These are phyloP conservation scores for Crossaster papposus DNA, from an alignment of 53 echinoderm and acorn worm species.

Conservation along the genomic window DNA sequence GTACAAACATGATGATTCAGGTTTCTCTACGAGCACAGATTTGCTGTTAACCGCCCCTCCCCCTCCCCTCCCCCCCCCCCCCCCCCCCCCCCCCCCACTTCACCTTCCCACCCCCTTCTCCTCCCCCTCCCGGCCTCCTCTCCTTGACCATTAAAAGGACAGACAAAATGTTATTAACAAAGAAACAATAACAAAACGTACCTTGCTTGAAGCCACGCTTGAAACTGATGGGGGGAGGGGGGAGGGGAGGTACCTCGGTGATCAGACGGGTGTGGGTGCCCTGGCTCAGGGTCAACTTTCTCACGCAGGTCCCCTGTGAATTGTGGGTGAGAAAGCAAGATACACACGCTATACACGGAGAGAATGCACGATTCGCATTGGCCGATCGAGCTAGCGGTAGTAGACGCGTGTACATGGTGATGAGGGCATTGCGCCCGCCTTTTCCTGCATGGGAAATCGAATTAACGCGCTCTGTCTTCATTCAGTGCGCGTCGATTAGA, in stretches of 20 bases:
- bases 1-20: too few relatives aligned
- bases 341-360: neutral
- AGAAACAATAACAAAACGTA: too few relatives aligned
- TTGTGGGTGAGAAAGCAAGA: slow-evolving; percentile 25
- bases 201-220: neutral
- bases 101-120: too few relatives aligned
- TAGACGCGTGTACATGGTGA: too few relatives aligned
- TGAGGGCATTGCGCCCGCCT: slow-evolving; percentile 28
- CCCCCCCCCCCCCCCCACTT: too few relatives aligned
- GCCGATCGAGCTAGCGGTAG: too few relatives aligned
- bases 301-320: slow-evolving; percentile 29
- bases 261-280: slow-evolving; percentile 44
- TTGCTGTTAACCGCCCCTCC: too few relatives aligned
- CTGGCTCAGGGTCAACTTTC: slow-evolving; percentile 16
- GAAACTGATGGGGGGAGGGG: neutral
- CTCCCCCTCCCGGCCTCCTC: too few relatives aligned
- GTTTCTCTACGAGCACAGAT: too few relatives aligned
- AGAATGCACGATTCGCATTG: neutral
- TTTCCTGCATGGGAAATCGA: slow-evolving; percentile 54
- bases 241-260: neutral
- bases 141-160: too few relatives aligned
- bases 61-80: too few relatives aligned
- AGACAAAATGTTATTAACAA: too few relatives aligned
- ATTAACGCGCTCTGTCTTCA: slow-evolving; percentile 39
- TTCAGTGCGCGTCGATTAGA: slow-evolving; percentile 1